Percentiles rank a stretch among this genome's conserved stretches.
phyloP scores from a whole-genome alignment of 2,113 vertebrate species.

The Pituophis catenifer region DNA sequence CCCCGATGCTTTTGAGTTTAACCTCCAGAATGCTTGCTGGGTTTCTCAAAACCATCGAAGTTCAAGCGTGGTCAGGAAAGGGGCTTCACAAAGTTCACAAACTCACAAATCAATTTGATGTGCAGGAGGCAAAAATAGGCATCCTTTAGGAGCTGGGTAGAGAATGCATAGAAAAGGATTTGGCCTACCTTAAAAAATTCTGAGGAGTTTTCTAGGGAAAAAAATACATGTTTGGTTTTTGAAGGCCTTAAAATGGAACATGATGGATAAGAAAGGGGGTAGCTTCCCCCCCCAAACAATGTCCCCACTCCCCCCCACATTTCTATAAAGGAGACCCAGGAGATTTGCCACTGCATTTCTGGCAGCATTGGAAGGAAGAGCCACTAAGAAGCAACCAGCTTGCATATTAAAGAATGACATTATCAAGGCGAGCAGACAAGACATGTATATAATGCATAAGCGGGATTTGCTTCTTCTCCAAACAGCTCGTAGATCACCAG shows the following conservation, averaged over 20 bases:
- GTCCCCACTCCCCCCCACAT: conserved; percentile 34
- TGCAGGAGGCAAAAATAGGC: not conserved
- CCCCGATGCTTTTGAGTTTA: not conserved
- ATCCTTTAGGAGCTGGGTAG: not conserved
- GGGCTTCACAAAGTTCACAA: not conserved
- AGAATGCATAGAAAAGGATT: not conserved
- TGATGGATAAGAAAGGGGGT: not conserved
- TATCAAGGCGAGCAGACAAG: conserved; percentile 69
- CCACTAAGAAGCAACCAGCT: conserved; percentile 56
- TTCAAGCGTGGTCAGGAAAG: not conserved
- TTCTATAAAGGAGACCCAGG: conserved; percentile 24
- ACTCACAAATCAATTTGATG: not conserved
- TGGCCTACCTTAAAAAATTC: not conserved
- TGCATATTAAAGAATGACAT: conserved; percentile 69
- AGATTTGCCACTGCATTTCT: not conserved
- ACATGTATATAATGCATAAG: conserved; percentile 57
- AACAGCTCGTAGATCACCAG: conserved; percentile 66
- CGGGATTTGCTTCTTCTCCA: conserved; percentile 50
- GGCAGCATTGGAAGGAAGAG: conserved; percentile 21
- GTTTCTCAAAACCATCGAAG: not conserved
- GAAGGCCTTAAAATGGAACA: not conserved
- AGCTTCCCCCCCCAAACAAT: conserved; percentile 22
- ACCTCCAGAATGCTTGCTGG: not conserved
- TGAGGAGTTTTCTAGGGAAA: not conserved
- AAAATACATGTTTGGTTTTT: not conserved